Evolutionary conservation across 2,888 invertebrate species (phyloP).

Genomic region (Periphyllus acericola): DNA sequence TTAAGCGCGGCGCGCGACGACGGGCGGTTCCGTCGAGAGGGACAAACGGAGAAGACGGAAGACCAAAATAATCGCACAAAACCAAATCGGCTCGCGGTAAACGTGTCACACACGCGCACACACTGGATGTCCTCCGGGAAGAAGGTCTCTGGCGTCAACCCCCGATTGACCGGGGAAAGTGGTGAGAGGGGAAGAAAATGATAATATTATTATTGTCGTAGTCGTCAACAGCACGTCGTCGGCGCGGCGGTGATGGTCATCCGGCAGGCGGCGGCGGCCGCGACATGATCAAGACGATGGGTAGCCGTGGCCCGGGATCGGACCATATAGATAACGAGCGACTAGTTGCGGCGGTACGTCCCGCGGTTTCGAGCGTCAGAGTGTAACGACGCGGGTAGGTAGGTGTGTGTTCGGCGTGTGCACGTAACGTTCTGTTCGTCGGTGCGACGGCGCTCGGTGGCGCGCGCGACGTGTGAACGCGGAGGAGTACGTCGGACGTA

Average conservation of each 20-base stretch:
- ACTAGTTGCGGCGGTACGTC: too few relatives aligned
- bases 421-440: too few relatives aligned
- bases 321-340: too few relatives aligned
- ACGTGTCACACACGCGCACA: too few relatives aligned
- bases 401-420: neutral
- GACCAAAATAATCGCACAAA: neutral
- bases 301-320: neutral
- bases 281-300: constrained; percentile 28
- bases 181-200: too few relatives aligned
- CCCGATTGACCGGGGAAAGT: neutral
- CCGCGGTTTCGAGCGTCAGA: too few relatives aligned
- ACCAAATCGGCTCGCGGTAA: too few relatives aligned
- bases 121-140: neutral
- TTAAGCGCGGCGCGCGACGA: too few relatives aligned
- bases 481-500: neutral
- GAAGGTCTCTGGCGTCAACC: neutral
- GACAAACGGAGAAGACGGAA: neutral
- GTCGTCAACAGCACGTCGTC: neutral
- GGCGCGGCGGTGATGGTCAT: neutral
- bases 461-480: neutral
- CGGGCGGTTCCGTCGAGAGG: too few relatives aligned
- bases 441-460: neutral
- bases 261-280: constrained; percentile 21
- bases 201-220: too few relatives aligned
- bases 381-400: too few relatives aligned